Evolutionary conservation across 1,140 invertebrate genomes (phyloP).

Genomic region (Vanessa tameamea): DNA sequence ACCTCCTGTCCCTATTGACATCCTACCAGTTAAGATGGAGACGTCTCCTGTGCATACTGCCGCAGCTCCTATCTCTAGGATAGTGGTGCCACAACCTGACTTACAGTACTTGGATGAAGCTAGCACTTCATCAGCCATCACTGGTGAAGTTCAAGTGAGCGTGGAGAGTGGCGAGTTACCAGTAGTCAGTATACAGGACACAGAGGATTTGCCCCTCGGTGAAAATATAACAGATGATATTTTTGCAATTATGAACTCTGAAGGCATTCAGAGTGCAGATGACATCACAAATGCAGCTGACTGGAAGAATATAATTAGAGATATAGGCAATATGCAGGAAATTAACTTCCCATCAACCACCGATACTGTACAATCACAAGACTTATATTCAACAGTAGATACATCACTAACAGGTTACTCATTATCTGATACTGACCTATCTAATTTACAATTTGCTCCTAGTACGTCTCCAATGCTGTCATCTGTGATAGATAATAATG

Average conservation of each 20-base stretch:
- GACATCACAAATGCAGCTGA: conserved; percentile 71
- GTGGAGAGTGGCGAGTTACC: conserved; percentile 74
- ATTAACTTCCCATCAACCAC: conserved; percentile 68
- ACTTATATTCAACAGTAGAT: conserved; percentile 61
- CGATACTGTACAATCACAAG: conserved; percentile 58
- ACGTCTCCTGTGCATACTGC: conserved; percentile 65
- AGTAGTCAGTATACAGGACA: conserved; percentile 78
- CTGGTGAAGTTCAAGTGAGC: conserved; percentile 71
- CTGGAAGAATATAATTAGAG: conserved; percentile 78
- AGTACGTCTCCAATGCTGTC: conserved; percentile 59
- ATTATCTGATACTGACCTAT: conserved; percentile 62
- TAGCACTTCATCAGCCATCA: conserved; percentile 59
- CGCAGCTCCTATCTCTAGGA: conserved; percentile 62
- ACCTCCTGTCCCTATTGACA: conserved; percentile 57
- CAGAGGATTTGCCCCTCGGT: conserved; percentile 70
- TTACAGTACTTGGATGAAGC: conserved; percentile 75
- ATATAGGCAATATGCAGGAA: conserved; percentile 73
- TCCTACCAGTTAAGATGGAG: conserved; percentile 63
- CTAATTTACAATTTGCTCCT: conserved; percentile 62
- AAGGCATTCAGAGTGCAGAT: conserved; percentile 75
- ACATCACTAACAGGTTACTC: conserved; percentile 57
- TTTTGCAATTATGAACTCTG: conserved; percentile 78
- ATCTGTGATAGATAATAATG: conserved; percentile 56
- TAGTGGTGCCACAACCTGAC: conserved; percentile 68
- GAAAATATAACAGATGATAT: conserved; percentile 77